phyloP scores from a whole-genome alignment of 2,113 vertebrate species.

The Pomatostomus ruficeps region DNA sequence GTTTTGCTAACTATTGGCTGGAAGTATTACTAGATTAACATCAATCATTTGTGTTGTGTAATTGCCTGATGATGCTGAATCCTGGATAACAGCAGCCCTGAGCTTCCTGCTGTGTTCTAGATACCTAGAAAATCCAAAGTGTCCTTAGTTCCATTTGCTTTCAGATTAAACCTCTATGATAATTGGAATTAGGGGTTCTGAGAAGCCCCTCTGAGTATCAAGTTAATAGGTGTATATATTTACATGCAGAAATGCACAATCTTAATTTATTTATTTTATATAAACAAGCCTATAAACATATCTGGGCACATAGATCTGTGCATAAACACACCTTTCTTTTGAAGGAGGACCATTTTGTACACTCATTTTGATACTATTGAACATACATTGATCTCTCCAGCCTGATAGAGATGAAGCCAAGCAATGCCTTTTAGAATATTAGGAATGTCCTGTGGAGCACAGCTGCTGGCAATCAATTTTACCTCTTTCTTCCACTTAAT shows the following conservation, averaged over 20 bases:
- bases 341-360: background rate
- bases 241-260: background rate
- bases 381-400: background rate
- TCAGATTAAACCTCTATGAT: background rate
- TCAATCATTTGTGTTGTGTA: background rate
- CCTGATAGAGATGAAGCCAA: background rate
- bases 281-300: background rate
- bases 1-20: background rate
- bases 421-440: background rate
- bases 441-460: background rate
- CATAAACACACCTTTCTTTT: background rate
- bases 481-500: background rate
- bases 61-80: background rate
- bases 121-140: background rate
- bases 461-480: background rate
- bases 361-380: background rate
- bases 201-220: background rate
- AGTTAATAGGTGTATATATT: background rate
- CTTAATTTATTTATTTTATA: background rate
- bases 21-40: background rate
- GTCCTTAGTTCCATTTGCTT: background rate
- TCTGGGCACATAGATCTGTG: background rate
- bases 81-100: background rate
- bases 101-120: background rate
- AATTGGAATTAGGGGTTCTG: background rate